These are phyloP conservation scores for Morpho helenor DNA, from an alignment of 2,888 invertebrate genomes.

Conservation along the genomic window DNA sequence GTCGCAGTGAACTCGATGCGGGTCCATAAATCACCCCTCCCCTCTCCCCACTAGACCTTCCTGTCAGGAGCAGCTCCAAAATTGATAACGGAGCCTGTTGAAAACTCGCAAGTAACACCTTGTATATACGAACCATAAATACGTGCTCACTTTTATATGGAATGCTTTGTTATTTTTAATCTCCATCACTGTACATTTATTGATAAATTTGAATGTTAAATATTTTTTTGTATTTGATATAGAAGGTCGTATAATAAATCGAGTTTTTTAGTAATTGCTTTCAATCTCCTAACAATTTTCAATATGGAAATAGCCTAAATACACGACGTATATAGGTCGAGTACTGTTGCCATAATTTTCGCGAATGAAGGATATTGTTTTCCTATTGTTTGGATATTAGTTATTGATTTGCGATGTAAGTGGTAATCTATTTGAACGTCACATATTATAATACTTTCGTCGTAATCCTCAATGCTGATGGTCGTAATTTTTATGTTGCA, in stretches of 20 bases:
- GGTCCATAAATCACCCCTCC: slow-evolving; percentile 16
- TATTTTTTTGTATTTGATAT: background rate
- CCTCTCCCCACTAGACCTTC: background rate
- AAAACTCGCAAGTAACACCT: slow-evolving; percentile 7
- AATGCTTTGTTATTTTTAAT: too few relatives aligned
- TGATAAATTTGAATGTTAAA: too few relatives aligned
- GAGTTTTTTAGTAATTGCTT: slow-evolving; percentile 2
- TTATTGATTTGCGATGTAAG: too few relatives aligned
- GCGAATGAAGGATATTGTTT: background rate
- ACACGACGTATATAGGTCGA: slow-evolving; percentile 4
- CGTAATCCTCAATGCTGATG: too few relatives aligned
- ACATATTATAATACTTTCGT: too few relatives aligned
- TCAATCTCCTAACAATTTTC: slow-evolving; percentile 11
- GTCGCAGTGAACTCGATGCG: slow-evolving; percentile 31
- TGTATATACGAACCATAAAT: background rate
- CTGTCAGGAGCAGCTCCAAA: background rate
- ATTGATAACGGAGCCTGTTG: slow-evolving; percentile 5
- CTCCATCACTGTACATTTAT: too few relatives aligned
- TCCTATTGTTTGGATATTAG: too few relatives aligned
- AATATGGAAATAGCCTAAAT: slow-evolving; percentile 14
- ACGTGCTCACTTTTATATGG: background rate
- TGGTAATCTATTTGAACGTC: too few relatives aligned
- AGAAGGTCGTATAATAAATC: background rate
- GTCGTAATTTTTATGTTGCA: too few relatives aligned
- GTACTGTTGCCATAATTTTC: background rate